phyloP scores from a whole-genome alignment of 2,888 invertebrate genomes.

The Eubasilissa splendida region DNA sequence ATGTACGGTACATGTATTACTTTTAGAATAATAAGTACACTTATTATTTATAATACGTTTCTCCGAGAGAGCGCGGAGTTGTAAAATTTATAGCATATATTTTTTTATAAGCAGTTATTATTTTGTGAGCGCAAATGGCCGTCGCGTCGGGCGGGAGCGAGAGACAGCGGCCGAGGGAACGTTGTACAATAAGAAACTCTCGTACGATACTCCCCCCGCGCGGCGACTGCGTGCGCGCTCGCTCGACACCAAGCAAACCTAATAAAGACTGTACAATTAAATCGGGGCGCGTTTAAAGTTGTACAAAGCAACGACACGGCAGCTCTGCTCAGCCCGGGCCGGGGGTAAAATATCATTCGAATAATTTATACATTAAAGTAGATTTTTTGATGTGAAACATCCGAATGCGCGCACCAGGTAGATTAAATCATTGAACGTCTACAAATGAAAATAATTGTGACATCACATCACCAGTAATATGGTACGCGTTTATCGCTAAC shows the following conservation, averaged over 20 bases:
- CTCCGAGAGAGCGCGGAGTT: slow-evolving; percentile 53
- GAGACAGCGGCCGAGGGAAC: slow-evolving; percentile 37
- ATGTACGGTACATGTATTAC: no score
- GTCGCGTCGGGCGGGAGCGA: slow-evolving; percentile 40
- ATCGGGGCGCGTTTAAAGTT: slow-evolving; percentile 24
- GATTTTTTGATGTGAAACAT: no score
- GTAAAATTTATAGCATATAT: slow-evolving; percentile 57
- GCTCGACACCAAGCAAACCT: slow-evolving; percentile 14
- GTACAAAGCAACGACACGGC: neutral
- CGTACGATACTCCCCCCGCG: slow-evolving; percentile 4
- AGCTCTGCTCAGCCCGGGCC: no score
- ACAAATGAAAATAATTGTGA: no score
- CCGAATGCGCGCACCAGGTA: no score
- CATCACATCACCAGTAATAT: no score
- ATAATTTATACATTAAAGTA: no score
- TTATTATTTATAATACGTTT: slow-evolving; percentile 56
- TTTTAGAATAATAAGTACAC: slow-evolving; percentile 12
- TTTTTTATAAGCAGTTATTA: slow-evolving; percentile 56
- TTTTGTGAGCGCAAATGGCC: slow-evolving; percentile 53
- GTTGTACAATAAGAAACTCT: slow-evolving; percentile 55
- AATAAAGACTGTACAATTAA: slow-evolving; percentile 31
- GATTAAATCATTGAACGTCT: no score
- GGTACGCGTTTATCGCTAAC: no score
- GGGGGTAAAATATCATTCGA: no score
- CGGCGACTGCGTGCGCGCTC: no score